Evolutionary conservation across 2,113 vertebrate genomes (phyloP), one percentile per base, ranked within the genome.

Genomic region (Actenoides hombroni): DNA sequence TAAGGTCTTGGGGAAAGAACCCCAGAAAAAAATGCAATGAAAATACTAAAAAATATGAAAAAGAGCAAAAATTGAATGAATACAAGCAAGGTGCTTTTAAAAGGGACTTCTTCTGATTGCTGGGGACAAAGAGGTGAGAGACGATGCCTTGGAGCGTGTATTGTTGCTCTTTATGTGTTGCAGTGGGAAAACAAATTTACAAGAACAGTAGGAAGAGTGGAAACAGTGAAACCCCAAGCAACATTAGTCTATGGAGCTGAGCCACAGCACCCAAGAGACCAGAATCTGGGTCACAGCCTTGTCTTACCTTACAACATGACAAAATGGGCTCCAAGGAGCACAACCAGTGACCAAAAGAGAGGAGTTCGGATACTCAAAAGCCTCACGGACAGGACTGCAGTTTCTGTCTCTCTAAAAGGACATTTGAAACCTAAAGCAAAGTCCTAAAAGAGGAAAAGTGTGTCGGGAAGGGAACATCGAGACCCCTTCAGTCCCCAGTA

Each of bases 211-310:
- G 92, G 97, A 96, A 96, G 76, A 85, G 77, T 92, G 88, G 88
- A 97, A 97, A 83, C 75, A 90, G 90, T 91, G 90, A 96, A 94
- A 97, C 84, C 90, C 94, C 82, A 94, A 97, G 94, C 86, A 91
- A 88, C 92, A 92, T 88, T 97, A 95, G 86, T 89, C 92, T 81
- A 88, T 67, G 73, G 87, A 96, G 85, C 94, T 95, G 90, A 97
- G 93, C 90, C 93, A 94, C 79, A 91, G 86, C 93, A 97, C 95
- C 94, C 92, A 94, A 88, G 97, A 95, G 96, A 95, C 82, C n/a
- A 57, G 93, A 97, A 97, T 96, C 94, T 97, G 96, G 97, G 97
- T 91, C 94, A 94, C 88, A 95, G 88, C 67, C 90, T 94, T 93
- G 90, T 96, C 89, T 95, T 95, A 77, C 93, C 96, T 94, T 97